Conservation (phyloP, 2,888 invertebrate genomes). For the Fragum sueziense region DNA sequence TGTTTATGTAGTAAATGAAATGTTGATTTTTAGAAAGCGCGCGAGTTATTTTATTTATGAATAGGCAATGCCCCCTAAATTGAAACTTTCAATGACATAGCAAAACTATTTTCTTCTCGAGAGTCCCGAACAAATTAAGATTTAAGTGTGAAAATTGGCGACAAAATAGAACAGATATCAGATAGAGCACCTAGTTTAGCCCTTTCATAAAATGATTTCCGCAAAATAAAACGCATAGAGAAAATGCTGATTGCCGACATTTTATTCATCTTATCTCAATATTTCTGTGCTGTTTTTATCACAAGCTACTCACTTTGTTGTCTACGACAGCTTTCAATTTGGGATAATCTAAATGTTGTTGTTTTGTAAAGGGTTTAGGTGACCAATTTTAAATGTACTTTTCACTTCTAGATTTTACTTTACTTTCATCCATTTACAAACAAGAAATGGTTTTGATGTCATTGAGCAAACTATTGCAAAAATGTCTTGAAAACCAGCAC, state of each 20-base stretch:
- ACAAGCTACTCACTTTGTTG: too few relatives aligned
- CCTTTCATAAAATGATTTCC: too few relatives aligned
- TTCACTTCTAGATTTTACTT: too few relatives aligned
- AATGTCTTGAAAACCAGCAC: too few relatives aligned
- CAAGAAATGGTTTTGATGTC: too few relatives aligned
- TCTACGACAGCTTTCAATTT: too few relatives aligned
- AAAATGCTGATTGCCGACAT: not conserved
- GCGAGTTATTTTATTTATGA: not conserved
- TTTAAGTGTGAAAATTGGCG: slow-evolving; percentile 14
- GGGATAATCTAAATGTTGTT: too few relatives aligned
- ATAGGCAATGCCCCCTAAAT: not conserved
- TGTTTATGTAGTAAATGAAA: not conserved
- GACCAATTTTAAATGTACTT: too few relatives aligned
- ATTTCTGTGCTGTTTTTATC: too few relatives aligned
- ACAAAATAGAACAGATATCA: slow-evolving; percentile 1
- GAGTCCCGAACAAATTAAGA: slow-evolving; percentile 8
- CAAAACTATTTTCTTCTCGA: slow-evolving; percentile 10
- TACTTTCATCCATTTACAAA: too few relatives aligned
- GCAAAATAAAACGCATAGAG: too few relatives aligned
- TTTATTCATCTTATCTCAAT: not conserved
- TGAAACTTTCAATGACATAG: slow-evolving; percentile 21
- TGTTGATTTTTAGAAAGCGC: not conserved
- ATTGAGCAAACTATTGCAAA: too few relatives aligned
- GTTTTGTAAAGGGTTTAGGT: not conserved
- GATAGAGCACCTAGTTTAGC: not conserved